phyloP scores from a whole-genome alignment of 2,888 invertebrate species.

The Aquatica leii region DNA sequence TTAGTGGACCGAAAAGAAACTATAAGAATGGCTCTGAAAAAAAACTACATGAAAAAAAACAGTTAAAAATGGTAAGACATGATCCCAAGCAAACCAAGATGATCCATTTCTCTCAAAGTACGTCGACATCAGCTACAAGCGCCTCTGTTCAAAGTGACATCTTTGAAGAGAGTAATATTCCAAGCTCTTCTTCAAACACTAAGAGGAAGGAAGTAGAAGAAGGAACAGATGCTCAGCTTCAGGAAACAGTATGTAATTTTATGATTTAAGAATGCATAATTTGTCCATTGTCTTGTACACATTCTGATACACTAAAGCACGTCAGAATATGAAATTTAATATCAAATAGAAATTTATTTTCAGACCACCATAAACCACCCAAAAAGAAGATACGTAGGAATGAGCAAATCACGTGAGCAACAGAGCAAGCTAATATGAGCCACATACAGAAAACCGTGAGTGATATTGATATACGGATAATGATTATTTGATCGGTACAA shows the following conservation, averaged over 20 bases:
- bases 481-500: slow-evolving; percentile 3
- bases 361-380: slow-evolving; percentile 1
- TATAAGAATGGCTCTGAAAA: too few species aligned
- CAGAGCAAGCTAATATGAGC: background rate
- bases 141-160: too few species aligned
- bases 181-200: slow-evolving; percentile 2
- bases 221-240: slow-evolving; percentile 1
- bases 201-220: slow-evolving; percentile 2
- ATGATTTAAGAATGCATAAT: too few species aligned
- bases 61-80: too few species aligned
- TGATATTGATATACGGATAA: slow-evolving; percentile 5
- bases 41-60: too few species aligned
- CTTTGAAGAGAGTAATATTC: too few species aligned
- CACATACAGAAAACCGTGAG: slow-evolving; percentile 1
- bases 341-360: background rate
- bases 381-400: slow-evolving; percentile 1
- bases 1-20: too few species aligned
- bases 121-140: background rate
- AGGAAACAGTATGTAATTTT: too few species aligned
- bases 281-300: background rate
- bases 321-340: background rate
- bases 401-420: slow-evolving; percentile 1
- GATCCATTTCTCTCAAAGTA: background rate
- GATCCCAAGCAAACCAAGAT: background rate
- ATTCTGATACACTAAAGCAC: background rate